A percentile compares a stretch with the other conserved stretches of the same genome.
Conservation (phyloP, 2,113 vertebrate species). For the Vireo altiloquus region DNA sequence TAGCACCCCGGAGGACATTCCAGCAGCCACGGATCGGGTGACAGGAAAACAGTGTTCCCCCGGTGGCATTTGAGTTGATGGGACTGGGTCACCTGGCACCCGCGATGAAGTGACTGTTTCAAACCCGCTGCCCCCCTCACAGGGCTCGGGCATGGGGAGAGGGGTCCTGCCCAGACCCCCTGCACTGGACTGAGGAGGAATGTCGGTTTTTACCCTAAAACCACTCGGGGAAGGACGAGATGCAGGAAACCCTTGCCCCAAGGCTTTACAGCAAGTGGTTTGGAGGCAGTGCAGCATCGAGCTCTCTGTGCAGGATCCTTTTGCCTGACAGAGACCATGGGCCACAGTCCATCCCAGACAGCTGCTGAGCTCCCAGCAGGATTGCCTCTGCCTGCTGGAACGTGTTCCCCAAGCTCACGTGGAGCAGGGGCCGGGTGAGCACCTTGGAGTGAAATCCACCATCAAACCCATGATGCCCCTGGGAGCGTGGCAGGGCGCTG, state of each 20-base stretch:
- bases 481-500: fast-evolving
- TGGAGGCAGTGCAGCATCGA: fast-evolving
- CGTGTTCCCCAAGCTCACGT: fast-evolving
- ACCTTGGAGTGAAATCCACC: background rate
- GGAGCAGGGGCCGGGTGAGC: background rate
- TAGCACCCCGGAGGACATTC: background rate
- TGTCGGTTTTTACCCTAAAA: background rate
- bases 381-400: fast-evolving
- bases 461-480: fast-evolving
- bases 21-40: background rate
- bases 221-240: fast-evolving
- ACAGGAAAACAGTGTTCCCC: background rate
- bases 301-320: fast-evolving
- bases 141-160: background rate
- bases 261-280: background rate
- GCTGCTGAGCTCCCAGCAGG: background rate
- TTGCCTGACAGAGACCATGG: fast-evolving
- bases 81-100: background rate
- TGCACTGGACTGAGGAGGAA: fast-evolving
- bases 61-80: background rate
- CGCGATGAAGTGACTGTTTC: background rate
- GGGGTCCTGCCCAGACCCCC: background rate
- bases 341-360: fast-evolving
- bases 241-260: fast-evolving
- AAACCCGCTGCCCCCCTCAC: background rate